Evolutionary conservation across 2,113 vertebrate genomes (phyloP), one percentile per base, ranked within the genome.

Genomic region (Upupa epops): DNA sequence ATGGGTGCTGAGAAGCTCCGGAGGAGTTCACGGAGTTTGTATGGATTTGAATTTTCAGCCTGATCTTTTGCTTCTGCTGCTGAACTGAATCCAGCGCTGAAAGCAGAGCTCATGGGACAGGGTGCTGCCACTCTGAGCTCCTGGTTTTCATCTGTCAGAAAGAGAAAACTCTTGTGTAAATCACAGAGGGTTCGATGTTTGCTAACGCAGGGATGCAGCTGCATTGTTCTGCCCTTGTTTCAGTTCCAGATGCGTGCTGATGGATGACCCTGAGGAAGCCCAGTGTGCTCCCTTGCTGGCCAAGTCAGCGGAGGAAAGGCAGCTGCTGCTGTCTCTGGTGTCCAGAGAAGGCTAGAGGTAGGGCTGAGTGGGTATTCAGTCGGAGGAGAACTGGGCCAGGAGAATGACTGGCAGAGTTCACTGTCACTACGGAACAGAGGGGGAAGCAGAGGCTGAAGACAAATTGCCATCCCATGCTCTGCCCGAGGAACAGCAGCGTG

Each of bases 231-330:
- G 77, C 10, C 74, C 32, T 40, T 22, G 6, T 73, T 89, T n/a
- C 32, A 24, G 75, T 51, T 34, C 46, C 6, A 2, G 13, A 36
- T 8, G 54, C 58, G 65, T 32, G 69, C 61, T 72, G 11, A 8
- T 17, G 14, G 22, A 17, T 25, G 46, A 8, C 8, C 22, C 20
- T 34, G 4, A 22, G 31, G 40, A 86, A 74, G 49, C 34, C 26
- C 49, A 15, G 4, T 1, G 28, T 28, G 8, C 36, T 88, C 45
- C 60, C 76, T 17, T 29, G 26, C 15, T 79, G 46, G 26, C 5
- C 71, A 28, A 0, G 0, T 15, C 0, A 0, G 24, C 25, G 46
- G 66, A 72, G 46, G 73, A 28, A 32, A 87, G 76, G 49, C 46
- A 88, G 49, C 42, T 55, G 7, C 73, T 59, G 61, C 64, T 74